These are phyloP conservation scores for Tamandua tetradactyla DNA, from an alignment of 2,797 vertebrate genomes.

Conservation along the genomic window DNA sequence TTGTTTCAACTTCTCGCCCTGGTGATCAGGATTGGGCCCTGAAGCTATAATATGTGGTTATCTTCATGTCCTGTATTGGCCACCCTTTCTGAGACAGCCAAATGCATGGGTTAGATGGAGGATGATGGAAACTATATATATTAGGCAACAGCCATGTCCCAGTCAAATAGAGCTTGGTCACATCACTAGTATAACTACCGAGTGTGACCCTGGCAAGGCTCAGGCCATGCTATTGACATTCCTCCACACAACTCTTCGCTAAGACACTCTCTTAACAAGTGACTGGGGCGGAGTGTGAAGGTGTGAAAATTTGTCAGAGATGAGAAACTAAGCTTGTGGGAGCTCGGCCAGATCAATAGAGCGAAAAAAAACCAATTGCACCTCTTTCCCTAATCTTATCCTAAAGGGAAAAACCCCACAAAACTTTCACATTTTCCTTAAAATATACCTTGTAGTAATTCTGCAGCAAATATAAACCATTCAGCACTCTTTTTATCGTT, in stretches of 20 bases:
- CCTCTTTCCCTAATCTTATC: background rate
- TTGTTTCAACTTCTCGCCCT: constrained; percentile 3
- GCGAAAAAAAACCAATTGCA: background rate
- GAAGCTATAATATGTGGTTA: background rate
- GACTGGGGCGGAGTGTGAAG: background rate
- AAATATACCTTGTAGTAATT: constrained; percentile 70
- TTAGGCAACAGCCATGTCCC: background rate
- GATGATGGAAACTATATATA: background rate
- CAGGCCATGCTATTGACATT: background rate
- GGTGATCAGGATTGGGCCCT: background rate
- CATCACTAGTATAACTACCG: background rate
- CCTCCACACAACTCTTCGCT: background rate
- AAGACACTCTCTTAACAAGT: constrained; percentile 37
- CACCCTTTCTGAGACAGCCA: background rate
- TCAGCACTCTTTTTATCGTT: constrained; percentile 71
- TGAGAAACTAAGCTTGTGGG: constrained; percentile 14
- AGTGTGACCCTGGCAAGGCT: background rate
- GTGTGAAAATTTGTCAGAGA: constrained; percentile 36
- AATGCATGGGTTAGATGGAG: background rate
- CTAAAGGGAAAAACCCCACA: background rate
- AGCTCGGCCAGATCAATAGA: constrained; percentile 12
- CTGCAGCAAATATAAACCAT: constrained; percentile 68
- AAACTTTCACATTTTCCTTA: constrained; percentile 57
- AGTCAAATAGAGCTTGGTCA: background rate
- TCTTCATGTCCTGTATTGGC: background rate